Evolutionary conservation across 2,797 vertebrate species (phyloP), one percentile per base, ranked within the genome.

Genomic region (Ptychobarbus kaznakovi): DNA sequence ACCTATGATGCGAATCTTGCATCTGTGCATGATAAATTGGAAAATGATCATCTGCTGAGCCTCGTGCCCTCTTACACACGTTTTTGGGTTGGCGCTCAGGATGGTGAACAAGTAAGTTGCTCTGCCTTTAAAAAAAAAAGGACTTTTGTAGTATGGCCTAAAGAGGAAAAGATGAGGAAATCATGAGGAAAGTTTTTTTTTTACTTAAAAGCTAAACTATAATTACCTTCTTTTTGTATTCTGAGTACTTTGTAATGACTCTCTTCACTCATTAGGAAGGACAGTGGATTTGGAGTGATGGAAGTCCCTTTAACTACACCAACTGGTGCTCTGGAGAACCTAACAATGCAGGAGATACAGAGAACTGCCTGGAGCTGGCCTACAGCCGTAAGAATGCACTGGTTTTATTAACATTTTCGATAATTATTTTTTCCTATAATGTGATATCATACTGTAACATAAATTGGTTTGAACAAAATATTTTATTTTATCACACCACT

Each of bases 221-320:
- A 65, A 25, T 65, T 8, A 32, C n/a, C 15, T 35, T 35, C 15
- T 66, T 15, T 15, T 16, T 66, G 15, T 7, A 8, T 6, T 35
- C 15, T 6, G 2, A 35, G 18, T 22, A 22, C 6, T 28, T 66
- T 69, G 18, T 12, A 22, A 40, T 40, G 35, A 69, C 18, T 11
- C 18, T 69, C 35, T 22, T 69, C 35, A 22, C 18, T 40, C 9
- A 11, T 22, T 40, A 69, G 66, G 66, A 69, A 40, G 35, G 66
- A 42, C 35, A 40, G 66, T 69, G 66, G 66, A 11, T 69, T 38
- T 69, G 66, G 66, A 69, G 16, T 22, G 66, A 69, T 69, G 66
- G 66, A 38, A 32, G 18, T 69, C 35, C 4, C 3, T 40, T 12
- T 40, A n/a, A 40, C 22, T 69, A 69, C 4, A 69, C 18, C 35